phyloP scores from a whole-genome alignment of 2,113 vertebrate genomes.

The Scolopax mira region DNA sequence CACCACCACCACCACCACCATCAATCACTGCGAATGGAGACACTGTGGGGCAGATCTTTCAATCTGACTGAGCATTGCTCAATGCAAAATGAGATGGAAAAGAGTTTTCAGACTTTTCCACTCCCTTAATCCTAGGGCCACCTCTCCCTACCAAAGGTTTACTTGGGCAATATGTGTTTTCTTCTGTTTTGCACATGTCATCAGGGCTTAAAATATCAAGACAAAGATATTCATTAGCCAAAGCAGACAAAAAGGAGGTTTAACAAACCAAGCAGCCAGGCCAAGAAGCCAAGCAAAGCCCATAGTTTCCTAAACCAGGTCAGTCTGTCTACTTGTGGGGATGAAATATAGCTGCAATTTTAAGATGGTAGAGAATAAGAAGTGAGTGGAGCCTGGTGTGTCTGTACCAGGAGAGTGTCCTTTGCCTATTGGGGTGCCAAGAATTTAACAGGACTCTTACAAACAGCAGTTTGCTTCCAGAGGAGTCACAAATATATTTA shows the following conservation, averaged over 20 bases:
- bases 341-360: neutral
- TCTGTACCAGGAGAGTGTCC: neutral
- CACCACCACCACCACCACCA: neutral
- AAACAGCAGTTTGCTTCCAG: neutral
- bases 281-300: neutral
- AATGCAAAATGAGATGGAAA: neutral
- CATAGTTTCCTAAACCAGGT: neutral
- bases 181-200: neutral
- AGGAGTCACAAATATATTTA: neutral
- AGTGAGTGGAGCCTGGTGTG: neutral
- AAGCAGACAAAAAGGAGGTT: neutral
- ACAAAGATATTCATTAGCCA: neutral
- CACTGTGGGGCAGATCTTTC: conserved; percentile 25
- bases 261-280: neutral
- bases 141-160: neutral
- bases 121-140: neutral
- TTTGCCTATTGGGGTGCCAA: neutral
- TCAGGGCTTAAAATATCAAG: neutral
- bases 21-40: neutral
- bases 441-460: neutral
- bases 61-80: neutral
- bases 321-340: neutral
- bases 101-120: neutral
- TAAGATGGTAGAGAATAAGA: neutral
- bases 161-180: neutral